phyloP scores from a whole-genome alignment of 2,113 vertebrate genomes.

The Clarias macrocephalus region DNA sequence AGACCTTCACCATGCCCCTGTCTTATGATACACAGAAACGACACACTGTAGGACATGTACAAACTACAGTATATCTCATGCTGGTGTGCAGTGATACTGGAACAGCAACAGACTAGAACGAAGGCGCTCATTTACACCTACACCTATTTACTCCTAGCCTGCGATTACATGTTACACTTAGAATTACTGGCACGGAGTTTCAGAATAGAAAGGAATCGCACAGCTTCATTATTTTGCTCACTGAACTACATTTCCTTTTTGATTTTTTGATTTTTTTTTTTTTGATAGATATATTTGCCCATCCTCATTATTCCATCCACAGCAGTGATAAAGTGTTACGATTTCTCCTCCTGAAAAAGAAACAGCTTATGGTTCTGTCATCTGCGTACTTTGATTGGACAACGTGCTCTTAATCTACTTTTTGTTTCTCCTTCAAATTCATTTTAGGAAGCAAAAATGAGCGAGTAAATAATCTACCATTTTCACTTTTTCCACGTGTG shows the following conservation, averaged over 20 bases:
- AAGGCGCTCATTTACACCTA: too few relatives aligned
- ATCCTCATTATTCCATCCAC: neutral
- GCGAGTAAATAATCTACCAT: neutral
- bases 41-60: too few relatives aligned
- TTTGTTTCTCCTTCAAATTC: neutral
- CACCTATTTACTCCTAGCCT: too few relatives aligned
- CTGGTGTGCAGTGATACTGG: too few relatives aligned
- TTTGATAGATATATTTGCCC: neutral
- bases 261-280: too few relatives aligned
- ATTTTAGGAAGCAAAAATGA: neutral
- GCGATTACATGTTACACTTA: neutral
- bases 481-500: neutral
- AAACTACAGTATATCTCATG: too few relatives aligned
- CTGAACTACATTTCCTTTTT: neutral
- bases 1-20: neutral
- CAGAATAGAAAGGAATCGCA: too few relatives aligned
- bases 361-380: neutral
- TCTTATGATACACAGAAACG: neutral
- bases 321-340: neutral
- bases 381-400: neutral
- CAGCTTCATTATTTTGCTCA: neutral
- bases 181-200: neutral
- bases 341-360: neutral
- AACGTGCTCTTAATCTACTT: neutral
- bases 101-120: too few relatives aligned